Evolutionary conservation across 2,888 invertebrate species (phyloP), one percentile per base, ranked within the genome.

Genomic region (Euzophera pinguis): DNA sequence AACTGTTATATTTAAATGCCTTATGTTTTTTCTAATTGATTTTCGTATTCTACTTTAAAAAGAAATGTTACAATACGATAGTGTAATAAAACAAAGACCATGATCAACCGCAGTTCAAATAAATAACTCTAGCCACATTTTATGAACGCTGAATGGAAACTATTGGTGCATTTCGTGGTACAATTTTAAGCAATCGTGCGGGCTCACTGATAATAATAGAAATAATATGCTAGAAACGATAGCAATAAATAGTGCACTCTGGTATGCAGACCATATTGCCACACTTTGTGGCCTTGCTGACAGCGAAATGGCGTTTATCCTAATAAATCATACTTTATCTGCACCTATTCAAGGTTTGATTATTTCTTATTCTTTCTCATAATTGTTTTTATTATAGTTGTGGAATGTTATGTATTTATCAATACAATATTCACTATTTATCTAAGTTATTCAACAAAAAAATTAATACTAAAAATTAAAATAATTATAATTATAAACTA

Each of bases 241-340:
- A 14, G 32, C 32, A 16, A 45, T 43, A 43, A 43, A 43, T 45
- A n/a, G 10, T 7, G 16, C 45, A 45, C 16, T 43, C 27, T 29
- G 29, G 29, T 43, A 16, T 45, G 45, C 12, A 45, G 32, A 14
- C 16, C 10, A n/a, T 32, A 14, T 45, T 45, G 32, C 45, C 3
- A 32, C 16, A 45, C 32, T 32, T 16, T 12, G 2, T 1, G 13
- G 8, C 39, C 39, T 2, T 39, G 39, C 39, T 39, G 39, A 39
- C 39, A 39, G 39, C 39, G 10, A 38, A 39, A 8, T 13, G 39
- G 1, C 39, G 16, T 16, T 39, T 39, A 39, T 5, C 1, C 7
- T 43, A 12, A 43, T 29, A 43, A 29, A 43, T 43, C 29, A 27
- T 27, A 43, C 22, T 43, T 12, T 12, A 57, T 57, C 54, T 58